Conservation (phyloP, 2,113 vertebrate species). For the Eurystomus gularis region DNA sequence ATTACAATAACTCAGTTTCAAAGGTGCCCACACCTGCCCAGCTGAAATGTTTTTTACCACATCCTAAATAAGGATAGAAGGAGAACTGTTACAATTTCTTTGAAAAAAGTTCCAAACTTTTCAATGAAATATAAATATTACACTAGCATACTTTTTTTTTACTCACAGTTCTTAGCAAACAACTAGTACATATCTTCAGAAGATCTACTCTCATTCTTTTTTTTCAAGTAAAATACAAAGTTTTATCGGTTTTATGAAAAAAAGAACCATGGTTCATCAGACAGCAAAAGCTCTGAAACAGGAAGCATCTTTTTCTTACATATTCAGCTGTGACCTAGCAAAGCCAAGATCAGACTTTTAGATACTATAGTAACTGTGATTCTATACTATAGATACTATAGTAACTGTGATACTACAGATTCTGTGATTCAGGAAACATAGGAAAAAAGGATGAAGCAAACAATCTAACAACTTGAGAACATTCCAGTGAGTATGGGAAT, state of each 20-base stretch:
- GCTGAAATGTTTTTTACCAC: background rate
- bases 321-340: background rate
- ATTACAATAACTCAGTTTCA: background rate
- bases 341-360: background rate
- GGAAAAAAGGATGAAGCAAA: background rate
- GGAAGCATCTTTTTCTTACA: background rate
- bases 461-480: background rate
- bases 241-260: background rate
- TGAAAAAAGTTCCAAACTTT: background rate
- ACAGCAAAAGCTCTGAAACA: background rate
- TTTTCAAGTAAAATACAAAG: background rate
- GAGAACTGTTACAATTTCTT: background rate
- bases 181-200: background rate
- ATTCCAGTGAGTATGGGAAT: background rate
- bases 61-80: background rate
- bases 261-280: background rate
- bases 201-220: background rate
- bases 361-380: background rate
- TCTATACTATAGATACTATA: background rate
- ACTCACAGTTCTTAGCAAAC: background rate
- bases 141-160: background rate
- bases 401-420: too few species aligned
- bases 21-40: accelerated
- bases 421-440: background rate
- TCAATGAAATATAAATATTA: background rate